phyloP scores from a whole-genome alignment of 2,113 vertebrate genomes.

The Cranoglanis bouderius region DNA sequence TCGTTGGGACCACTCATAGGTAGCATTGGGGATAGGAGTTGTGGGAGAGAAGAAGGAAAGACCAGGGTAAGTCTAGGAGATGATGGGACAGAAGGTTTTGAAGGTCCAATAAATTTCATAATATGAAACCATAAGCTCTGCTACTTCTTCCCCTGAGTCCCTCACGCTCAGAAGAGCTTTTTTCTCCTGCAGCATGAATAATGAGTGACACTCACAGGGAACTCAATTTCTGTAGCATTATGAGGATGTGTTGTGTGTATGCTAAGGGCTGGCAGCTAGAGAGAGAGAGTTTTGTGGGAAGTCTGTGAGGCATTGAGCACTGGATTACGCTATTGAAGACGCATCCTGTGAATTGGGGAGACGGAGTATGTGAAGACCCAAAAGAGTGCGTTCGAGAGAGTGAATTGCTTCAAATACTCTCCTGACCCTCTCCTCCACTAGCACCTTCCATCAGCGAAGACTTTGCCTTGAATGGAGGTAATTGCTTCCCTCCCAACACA shows the following conservation, averaged over 20 bases:
- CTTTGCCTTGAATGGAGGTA: constrained; percentile 48
- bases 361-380: constrained; percentile 17
- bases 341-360: constrained; percentile 30
- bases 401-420: constrained; percentile 48
- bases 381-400: constrained; percentile 4
- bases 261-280: constrained; percentile 38
- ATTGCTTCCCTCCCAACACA: constrained; percentile 50
- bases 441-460: constrained; percentile 33
- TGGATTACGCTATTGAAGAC: constrained; percentile 36
- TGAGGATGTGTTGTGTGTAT: constrained; percentile 44
- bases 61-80: not conserved
- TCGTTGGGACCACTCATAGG: not conserved
- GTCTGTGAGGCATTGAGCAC: constrained; percentile 25
- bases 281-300: constrained; percentile 41
- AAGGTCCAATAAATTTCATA: constrained; percentile 40
- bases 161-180: constrained; percentile 40
- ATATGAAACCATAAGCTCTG: constrained; percentile 35
- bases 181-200: constrained; percentile 44
- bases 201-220: constrained; percentile 49
- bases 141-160: constrained; percentile 25
- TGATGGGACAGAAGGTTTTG: constrained; percentile 22
- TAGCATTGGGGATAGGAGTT: not conserved
- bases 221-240: constrained; percentile 47
- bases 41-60: not conserved
- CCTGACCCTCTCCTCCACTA: constrained; percentile 7